phyloP scores from a whole-genome alignment of 1,140 invertebrate genomes.

The Ips typographus region DNA sequence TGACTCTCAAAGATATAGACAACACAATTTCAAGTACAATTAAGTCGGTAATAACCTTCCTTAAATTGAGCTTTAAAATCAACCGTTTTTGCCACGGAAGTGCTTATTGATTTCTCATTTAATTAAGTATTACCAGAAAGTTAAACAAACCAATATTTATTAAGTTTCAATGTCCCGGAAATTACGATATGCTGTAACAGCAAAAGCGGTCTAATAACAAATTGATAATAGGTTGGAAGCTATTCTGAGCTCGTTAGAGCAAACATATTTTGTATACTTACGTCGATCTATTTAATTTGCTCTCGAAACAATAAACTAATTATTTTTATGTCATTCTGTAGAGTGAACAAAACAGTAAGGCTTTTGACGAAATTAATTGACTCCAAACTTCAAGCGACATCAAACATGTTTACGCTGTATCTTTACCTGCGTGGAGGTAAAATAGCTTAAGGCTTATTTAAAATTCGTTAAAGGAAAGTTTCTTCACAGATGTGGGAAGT shows the following conservation, averaged over 20 bases:
- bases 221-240: constrained; percentile 15
- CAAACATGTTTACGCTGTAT: constrained; percentile 7
- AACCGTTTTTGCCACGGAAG: neutral
- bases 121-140: constrained; percentile 8
- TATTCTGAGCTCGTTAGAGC: constrained; percentile 9
- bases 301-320: neutral
- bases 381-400: constrained; percentile 8
- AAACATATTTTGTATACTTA: constrained; percentile 13
- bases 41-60: too few relatives aligned
- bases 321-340: constrained; percentile 1
- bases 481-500: too few relatives aligned
- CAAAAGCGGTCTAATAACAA: constrained; percentile 5
- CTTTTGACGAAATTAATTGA: constrained; percentile 13
- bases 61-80: too few relatives aligned
- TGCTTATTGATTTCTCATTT: constrained; percentile 2
- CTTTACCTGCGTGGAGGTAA: neutral
- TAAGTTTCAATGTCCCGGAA: constrained; percentile 18
- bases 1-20: too few relatives aligned
- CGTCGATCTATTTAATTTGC: constrained; percentile 1
- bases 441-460: constrained; percentile 13
- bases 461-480: neutral
- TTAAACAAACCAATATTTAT: constrained; percentile 23
- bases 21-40: too few relatives aligned
- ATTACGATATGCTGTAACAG: constrained; percentile 12
- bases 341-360: neutral